These are phyloP conservation scores for Lynx canadensis DNA, from an alignment of 2,113 vertebrate species.

Conservation along the genomic window DNA sequence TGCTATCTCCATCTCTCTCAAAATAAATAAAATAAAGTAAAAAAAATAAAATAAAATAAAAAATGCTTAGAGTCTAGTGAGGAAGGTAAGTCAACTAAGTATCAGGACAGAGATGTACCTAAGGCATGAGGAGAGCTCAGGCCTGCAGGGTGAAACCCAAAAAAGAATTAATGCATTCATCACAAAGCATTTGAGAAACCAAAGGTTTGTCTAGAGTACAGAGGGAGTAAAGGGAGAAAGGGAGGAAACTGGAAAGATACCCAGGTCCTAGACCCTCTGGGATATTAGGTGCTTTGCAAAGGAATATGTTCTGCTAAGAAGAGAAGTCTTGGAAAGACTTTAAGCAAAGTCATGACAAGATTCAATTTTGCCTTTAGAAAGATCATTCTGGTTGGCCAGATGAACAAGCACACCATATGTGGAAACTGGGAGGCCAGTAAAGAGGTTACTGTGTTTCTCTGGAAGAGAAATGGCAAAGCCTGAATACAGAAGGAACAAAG, in stretches of 20 bases:
- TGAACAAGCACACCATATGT: not conserved
- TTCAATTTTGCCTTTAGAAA: constrained; percentile 32
- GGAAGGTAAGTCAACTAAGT: not conserved
- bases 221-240: no score
- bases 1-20: no score
- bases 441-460: not conserved
- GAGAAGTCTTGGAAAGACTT: not conserved
- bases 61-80: not conserved
- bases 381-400: not conserved
- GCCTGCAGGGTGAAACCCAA: not conserved
- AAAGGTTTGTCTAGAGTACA: not conserved
- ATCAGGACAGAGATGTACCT: not conserved
- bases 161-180: not conserved
- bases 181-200: not conserved
- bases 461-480: not conserved
- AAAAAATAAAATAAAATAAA: no score
- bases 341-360: not conserved
- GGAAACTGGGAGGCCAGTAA: not conserved
- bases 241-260: not conserved
- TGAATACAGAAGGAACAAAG: not conserved
- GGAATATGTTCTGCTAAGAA: not conserved
- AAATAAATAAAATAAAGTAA: no score
- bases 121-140: not conserved
- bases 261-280: not conserved
- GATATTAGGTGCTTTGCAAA: not conserved